Conservation (phyloP, 2,888 invertebrate genomes). For the Elysia crispata region DNA sequence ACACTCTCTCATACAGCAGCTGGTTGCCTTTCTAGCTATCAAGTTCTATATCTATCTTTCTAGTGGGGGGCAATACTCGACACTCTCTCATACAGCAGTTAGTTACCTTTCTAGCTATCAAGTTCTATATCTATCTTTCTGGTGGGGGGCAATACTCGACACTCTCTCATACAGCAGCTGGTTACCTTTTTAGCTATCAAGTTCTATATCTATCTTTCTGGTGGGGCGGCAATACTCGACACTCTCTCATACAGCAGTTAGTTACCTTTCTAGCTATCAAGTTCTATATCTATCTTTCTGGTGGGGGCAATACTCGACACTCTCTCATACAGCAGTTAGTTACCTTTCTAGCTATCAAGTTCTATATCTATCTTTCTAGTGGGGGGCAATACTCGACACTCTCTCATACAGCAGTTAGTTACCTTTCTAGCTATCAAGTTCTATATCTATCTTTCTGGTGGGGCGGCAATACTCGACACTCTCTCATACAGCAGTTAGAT, state of each 20-base stretch:
- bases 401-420: not conserved
- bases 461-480: not conserved
- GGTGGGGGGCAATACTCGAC: not conserved
- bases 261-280: not conserved
- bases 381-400: not conserved
- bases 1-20: not conserved
- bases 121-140: not conserved
- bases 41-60: not conserved
- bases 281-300: constrained; percentile 1
- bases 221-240: constrained; percentile 10
- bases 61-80: not conserved
- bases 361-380: not conserved
- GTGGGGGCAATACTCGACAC: constrained; percentile 7
- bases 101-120: not conserved
- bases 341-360: not conserved
- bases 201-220: constrained; percentile 1
- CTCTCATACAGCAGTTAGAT: not conserved
- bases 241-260: not conserved
- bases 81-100: not conserved
- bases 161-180: not conserved
- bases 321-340: not conserved
- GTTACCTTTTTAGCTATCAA: not conserved
- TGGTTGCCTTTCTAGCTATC: not conserved
- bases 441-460: constrained; percentile 30
- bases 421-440: not conserved